Percentiles rank a stretch among this genome's conserved stretches.
Conservation (phyloP, 2,888 invertebrate genomes). For the Archips xylosteana region DNA sequence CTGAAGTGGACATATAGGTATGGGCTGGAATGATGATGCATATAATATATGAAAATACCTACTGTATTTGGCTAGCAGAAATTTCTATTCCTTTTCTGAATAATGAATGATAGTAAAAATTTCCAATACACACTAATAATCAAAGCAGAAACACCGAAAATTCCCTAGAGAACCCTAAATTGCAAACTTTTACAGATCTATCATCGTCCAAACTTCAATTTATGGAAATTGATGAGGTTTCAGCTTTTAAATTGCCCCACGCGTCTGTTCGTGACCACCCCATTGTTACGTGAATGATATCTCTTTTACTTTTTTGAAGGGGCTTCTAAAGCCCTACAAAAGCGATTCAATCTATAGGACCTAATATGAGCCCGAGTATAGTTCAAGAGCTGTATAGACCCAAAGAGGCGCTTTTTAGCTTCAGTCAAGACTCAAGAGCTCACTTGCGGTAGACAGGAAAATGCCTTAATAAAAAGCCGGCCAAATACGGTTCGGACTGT, state of each 20-base stretch:
- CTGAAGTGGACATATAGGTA: too few species aligned
- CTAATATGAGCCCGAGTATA: conserved; percentile 32
- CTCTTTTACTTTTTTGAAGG: conserved; percentile 41
- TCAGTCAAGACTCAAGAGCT: conserved; percentile 13
- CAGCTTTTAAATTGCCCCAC: conserved; percentile 40
- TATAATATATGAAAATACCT: too few species aligned
- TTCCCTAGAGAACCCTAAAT: conserved; percentile 1
- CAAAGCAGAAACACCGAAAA: background rate
- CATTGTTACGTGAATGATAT: conserved; percentile 42
- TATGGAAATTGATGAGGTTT: conserved; percentile 35
- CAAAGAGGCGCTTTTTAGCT: conserved; percentile 23
- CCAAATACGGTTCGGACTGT: too few species aligned
- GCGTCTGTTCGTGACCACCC: conserved; percentile 39
- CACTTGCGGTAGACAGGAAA: conserved; percentile 18
- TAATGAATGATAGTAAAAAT: too few species aligned
- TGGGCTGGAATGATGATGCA: too few species aligned
- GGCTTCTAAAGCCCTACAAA: conserved; percentile 41
- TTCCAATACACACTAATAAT: too few species aligned
- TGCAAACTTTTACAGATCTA: conserved; percentile 17
- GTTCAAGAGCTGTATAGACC: conserved; percentile 36
- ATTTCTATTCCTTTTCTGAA: too few species aligned
- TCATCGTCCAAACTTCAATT: conserved; percentile 32
- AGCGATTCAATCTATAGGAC: conserved; percentile 39
- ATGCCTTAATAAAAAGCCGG: background rate
- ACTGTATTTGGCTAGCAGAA: too few species aligned